Base-by-base conservation (phyloP, 1,140 invertebrate genomes). In the Pogonomyrmex californicus region DNA sequence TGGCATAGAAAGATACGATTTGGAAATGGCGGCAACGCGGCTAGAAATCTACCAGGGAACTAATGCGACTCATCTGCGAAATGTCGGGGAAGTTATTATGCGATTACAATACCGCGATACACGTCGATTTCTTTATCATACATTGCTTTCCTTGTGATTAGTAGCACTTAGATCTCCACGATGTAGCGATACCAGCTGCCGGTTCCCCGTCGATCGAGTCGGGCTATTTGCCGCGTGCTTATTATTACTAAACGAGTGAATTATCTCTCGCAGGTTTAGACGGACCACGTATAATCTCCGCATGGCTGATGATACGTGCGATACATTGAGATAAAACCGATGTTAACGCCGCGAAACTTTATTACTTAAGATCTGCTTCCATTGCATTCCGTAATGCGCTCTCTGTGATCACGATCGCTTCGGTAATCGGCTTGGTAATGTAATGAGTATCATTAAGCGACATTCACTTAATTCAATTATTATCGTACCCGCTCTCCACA, bases 381-480 rank as follows among this genome's bases (percentile, higher is more conserved):
- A 9, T 38, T 6, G 38, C 58, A 63, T 44, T 77, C 44, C 41
- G 36, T 85, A 75, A 77, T 63, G 36, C 47, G 44, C n/a, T 66
- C 47, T 54, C 33, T 63, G 36, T 41, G 75, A 85, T 77, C 83
- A 44, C 83, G 83, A 85, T 85, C 73, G 83, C 83, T 30, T 76
- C 41, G 47, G 73, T 77, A 78, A 76, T 86, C 63, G 73, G 65
- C 51, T 78, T 44, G 77, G 85, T 89, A 90, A 90, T 65, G 88
- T 90, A 90, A 90, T 82, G 89, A 90, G 88, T 85, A 86, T 90
- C 89, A 87, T 90, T 90, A 90, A 86, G 89, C 88, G 89, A 90
- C 88, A 77, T 87, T 87, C 88, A 81, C 88, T 87, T 90, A 90
- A 90, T 90, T 90, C 89, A 90, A 90, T 90, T 90, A 90, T 90